Conservation (phyloP, 2,888 invertebrate species). For the Drosophila fulvimacula region DNA sequence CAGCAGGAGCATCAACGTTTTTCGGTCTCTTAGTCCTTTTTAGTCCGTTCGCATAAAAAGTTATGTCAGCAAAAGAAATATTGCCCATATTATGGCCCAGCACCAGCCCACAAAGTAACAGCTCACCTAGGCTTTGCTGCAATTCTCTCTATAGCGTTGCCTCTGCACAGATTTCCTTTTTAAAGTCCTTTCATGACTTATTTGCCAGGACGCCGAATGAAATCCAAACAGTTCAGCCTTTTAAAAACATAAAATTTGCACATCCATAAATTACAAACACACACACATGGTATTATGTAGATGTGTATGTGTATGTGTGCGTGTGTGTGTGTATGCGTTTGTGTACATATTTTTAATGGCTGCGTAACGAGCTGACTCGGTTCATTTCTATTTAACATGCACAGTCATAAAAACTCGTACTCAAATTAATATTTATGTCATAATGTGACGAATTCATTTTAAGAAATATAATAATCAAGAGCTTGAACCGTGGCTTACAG, state of each 20-base stretch:
- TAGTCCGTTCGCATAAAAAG: constrained; percentile 67
- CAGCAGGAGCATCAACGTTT: constrained; percentile 45
- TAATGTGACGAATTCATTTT: constrained; percentile 6
- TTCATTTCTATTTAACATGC: constrained; percentile 54
- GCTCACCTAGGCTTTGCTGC: constrained; percentile 48
- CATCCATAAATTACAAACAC: constrained; percentile 62
- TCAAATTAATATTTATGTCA: constrained; percentile 33
- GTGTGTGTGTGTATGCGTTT: constrained; percentile 5
- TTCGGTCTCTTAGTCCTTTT: constrained; percentile 44
- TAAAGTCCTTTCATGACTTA: constrained; percentile 60
- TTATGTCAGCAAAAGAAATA: constrained; percentile 76
- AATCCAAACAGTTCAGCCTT: constrained; percentile 44
- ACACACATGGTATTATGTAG: neutral
- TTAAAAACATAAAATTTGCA: constrained; percentile 36
- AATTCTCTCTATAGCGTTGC: constrained; percentile 4
- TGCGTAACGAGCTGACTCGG: constrained; percentile 31
- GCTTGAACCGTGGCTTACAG: neutral
- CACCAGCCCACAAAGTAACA: constrained; percentile 31
- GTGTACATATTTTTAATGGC: constrained; percentile 48
- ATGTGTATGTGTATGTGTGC: neutral
- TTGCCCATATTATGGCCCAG: constrained; percentile 65
- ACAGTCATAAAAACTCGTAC: constrained; percentile 10
- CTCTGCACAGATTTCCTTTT: constrained; percentile 47
- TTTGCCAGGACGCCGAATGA: constrained; percentile 38
- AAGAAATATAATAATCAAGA: neutral